These are phyloP conservation scores for Poecilia gillii DNA, from an alignment of 2,797 vertebrate genomes.

Conservation along the genomic window DNA sequence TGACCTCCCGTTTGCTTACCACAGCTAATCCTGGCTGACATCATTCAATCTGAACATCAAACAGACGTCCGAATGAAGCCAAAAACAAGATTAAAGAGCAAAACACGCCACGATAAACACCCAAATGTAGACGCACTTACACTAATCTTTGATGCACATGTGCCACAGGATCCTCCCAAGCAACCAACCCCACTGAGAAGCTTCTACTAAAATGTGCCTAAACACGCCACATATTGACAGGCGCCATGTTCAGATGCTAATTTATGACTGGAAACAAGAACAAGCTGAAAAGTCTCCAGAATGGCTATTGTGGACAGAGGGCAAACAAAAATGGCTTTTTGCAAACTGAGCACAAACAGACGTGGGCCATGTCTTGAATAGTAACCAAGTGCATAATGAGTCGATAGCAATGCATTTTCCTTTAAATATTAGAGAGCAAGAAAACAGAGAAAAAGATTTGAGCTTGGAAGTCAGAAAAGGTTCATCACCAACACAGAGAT, in stretches of 20 bases:
- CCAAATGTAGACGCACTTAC: conserved; percentile 39
- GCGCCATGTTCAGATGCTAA: conserved; percentile 10
- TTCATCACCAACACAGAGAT: conserved; percentile 25
- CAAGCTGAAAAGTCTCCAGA: conserved; percentile 13
- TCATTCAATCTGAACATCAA: conserved; percentile 63
- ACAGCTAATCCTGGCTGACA: conserved; percentile 66
- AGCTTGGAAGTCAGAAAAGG: conserved; percentile 18
- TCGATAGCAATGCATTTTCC: conserved; percentile 22
- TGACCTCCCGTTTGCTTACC: conserved; percentile 68
- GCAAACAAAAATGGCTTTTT: conserved; percentile 27
- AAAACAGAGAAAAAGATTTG: conserved; percentile 32
- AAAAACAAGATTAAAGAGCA: conserved; percentile 62
- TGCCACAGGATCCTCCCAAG: conserved; percentile 49
- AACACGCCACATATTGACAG: conserved; percentile 10
- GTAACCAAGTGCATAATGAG: conserved; percentile 25
- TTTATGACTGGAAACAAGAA: conserved; percentile 31
- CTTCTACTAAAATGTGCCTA: conserved; percentile 27
- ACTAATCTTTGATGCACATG: conserved; percentile 67
- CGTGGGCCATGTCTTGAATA: conserved; percentile 29
- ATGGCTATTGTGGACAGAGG: conserved; percentile 17
- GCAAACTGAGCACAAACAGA: conserved; percentile 30
- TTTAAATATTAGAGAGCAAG: conserved; percentile 23
- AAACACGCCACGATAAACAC: conserved; percentile 50
- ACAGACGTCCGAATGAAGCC: conserved; percentile 50
- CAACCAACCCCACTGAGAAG: conserved; percentile 35